Conservation (phyloP, 2,113 vertebrate genomes). For the Maccullochella peelii region DNA sequence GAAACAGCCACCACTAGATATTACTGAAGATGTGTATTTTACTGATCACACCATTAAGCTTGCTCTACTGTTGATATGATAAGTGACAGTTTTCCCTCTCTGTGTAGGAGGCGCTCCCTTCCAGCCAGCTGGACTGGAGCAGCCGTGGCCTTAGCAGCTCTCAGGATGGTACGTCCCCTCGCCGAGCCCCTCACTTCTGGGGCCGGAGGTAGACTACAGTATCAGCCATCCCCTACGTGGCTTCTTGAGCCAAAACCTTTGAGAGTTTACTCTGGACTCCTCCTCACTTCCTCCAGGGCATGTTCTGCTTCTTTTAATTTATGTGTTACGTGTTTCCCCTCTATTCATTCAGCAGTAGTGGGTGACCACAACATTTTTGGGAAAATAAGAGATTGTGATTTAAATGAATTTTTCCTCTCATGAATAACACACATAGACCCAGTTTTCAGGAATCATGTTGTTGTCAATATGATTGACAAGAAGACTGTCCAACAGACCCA, state of each 20-base stretch:
- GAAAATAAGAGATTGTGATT: background rate
- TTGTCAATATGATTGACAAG: background rate
- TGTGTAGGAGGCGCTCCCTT: slow-evolving; percentile 89
- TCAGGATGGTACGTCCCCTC: slow-evolving; percentile 96
- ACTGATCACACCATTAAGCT: background rate
- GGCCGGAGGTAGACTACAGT: slow-evolving; percentile 89
- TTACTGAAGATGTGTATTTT: background rate
- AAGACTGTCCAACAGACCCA: background rate
- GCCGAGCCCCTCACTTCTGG: slow-evolving; percentile 91
- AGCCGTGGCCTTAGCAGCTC: slow-evolving; percentile 95
- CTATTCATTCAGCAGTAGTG: background rate
- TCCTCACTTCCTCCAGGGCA: slow-evolving; percentile 30
- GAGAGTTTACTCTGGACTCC: slow-evolving; percentile 30
- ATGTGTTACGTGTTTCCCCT: slow-evolving; percentile 41
- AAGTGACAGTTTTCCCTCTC: background rate
- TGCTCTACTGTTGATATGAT: background rate
- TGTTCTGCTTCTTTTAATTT: slow-evolving; percentile 37
- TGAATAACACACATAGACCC: background rate
- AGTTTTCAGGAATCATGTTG: slow-evolving; percentile 1
- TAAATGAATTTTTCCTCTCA: background rate
- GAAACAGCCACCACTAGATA: background rate
- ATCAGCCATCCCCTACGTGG: slow-evolving; percentile 87
- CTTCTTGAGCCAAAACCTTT: slow-evolving; percentile 83
- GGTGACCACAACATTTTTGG: background rate
- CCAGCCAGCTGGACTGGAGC: slow-evolving; percentile 94